phyloP scores from a whole-genome alignment of 2,797 vertebrate genomes.

The Synanceia verrucosa region DNA sequence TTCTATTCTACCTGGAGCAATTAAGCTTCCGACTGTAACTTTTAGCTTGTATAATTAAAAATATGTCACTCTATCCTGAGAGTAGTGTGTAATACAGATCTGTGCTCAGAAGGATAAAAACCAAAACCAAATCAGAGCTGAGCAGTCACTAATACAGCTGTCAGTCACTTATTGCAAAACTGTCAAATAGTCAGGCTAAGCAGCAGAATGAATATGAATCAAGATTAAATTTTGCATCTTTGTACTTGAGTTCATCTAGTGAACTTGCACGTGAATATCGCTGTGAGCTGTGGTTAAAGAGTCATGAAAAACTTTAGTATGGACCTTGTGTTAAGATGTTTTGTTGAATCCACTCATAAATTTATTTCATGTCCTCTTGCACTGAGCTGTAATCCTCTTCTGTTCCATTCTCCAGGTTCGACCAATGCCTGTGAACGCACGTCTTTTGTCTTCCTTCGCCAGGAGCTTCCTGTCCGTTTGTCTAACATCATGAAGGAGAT shows the following conservation, averaged over 20 bases:
- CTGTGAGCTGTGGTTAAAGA: background rate
- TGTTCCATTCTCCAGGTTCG: conserved; percentile 55
- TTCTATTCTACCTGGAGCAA: no score
- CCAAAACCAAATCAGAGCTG: no score
- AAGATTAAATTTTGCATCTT: no score
- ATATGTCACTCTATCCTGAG: no score
- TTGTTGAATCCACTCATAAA: background rate
- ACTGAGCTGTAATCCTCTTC: background rate
- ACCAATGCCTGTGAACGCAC: conserved; percentile 64
- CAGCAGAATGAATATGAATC: no score
- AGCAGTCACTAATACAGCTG: no score
- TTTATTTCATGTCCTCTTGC: background rate
- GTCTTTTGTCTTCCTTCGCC: conserved; percentile 90
- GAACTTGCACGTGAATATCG: background rate
- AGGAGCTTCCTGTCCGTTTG: conserved; percentile 90
- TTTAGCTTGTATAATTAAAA: no score
- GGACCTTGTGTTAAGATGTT: background rate
- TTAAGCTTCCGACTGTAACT: no score
- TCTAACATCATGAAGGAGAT: conserved; percentile 95
- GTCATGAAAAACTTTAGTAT: background rate
- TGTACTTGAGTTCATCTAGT: background rate
- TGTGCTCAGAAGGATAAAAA: no score
- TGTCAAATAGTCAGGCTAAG: no score
- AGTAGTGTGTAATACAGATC: no score
- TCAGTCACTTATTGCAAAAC: no score